These are phyloP conservation scores for Holothuria scabra DNA, from an alignment of 53 echinoderm and acorn worm genomes.

Conservation along the genomic window DNA sequence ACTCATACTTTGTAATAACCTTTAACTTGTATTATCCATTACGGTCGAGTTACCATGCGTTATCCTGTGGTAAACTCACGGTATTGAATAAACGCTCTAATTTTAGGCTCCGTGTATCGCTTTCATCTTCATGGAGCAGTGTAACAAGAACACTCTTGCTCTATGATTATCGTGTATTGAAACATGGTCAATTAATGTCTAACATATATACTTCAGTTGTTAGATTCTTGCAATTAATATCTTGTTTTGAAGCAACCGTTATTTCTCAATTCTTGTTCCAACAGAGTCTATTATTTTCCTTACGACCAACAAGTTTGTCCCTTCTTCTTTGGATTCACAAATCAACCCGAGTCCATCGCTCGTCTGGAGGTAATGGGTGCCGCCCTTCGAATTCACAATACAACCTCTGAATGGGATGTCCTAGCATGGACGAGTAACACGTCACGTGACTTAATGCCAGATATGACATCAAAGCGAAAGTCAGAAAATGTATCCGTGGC, in stretches of 20 bases:
- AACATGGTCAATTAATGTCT: too few relatives aligned
- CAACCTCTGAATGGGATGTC: constrained; percentile 4
- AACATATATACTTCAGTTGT: too few relatives aligned
- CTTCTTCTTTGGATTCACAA: constrained; percentile 14
- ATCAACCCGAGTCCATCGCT: background rate
- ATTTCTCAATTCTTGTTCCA: background rate
- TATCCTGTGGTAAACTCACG: too few relatives aligned
- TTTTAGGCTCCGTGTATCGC: too few relatives aligned
- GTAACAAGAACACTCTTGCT: too few relatives aligned
- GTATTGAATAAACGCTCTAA: too few relatives aligned
- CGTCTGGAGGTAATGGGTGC: background rate
- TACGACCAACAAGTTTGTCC: constrained; percentile 35
- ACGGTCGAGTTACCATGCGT: too few relatives aligned
- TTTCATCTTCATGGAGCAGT: too few relatives aligned
- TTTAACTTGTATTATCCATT: too few relatives aligned
- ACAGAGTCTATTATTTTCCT: constrained; percentile 17
- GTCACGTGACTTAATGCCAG: background rate
- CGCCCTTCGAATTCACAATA: background rate
- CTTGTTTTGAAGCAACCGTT: background rate
- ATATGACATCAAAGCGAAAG: background rate
- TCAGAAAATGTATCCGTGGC: background rate
- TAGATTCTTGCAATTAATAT: too few relatives aligned
- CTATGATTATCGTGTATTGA: too few relatives aligned
- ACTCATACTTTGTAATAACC: too few relatives aligned
- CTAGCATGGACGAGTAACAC: background rate